Conservation (phyloP, 2,888 invertebrate genomes). For the Tipula helvola region DNA sequence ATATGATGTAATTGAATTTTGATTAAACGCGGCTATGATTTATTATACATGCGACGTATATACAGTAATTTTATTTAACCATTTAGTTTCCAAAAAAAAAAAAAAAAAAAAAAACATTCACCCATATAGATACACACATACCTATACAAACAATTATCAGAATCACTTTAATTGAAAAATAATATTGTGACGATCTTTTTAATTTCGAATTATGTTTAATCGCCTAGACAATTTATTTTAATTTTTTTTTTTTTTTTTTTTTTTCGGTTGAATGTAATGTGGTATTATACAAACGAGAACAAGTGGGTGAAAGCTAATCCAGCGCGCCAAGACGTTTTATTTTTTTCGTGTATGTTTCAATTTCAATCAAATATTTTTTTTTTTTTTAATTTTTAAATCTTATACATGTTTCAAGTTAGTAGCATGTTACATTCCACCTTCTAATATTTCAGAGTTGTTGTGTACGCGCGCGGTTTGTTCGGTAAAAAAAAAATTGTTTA, state of each 20-base stretch:
- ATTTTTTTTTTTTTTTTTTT: no score
- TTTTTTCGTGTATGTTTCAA: background rate
- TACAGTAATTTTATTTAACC: background rate
- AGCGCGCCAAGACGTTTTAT: background rate
- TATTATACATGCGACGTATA: background rate
- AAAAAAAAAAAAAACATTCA: background rate
- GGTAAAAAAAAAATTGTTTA: background rate
- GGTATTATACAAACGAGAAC: background rate
- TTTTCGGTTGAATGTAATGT: background rate
- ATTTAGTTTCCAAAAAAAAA: background rate
- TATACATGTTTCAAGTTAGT: background rate
- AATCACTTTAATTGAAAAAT: slow-evolving; percentile 4
- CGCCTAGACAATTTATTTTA: background rate
- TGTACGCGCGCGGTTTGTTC: background rate
- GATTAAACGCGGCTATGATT: slow-evolving; percentile 4
- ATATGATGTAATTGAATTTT: background rate
- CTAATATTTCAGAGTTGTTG: background rate
- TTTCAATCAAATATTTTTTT: background rate
- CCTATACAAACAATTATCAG: background rate
- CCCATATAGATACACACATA: background rate
- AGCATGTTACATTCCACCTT: slow-evolving; percentile 4
- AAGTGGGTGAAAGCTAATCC: slow-evolving; percentile 4
- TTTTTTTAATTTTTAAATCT: background rate
- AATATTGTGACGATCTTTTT: background rate
- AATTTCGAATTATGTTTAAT: background rate